Percentiles rank a stretch among this genome's conserved stretches.
These are phyloP conservation scores for Acanthurus lineatus DNA, from an alignment of 2,797 vertebrate genomes.

Conservation along the genomic window DNA sequence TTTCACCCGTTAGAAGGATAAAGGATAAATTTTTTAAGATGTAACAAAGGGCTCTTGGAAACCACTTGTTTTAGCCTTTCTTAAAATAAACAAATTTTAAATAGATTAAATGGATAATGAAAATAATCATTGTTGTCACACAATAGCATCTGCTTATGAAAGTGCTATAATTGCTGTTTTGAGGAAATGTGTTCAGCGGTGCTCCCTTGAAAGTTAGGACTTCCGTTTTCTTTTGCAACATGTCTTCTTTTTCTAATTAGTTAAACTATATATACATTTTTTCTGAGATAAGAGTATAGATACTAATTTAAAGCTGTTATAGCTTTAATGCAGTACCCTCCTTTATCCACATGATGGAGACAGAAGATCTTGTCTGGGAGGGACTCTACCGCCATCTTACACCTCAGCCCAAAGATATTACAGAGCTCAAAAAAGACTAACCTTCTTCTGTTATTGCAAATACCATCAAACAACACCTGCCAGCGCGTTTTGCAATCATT, in stretches of 20 bases:
- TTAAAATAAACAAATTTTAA: background rate
- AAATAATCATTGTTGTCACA: background rate
- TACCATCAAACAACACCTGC: conserved; percentile 3
- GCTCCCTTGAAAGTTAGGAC: background rate
- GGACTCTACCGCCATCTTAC: conserved; percentile 62
- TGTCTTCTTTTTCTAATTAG: background rate
- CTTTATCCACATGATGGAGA: conserved; percentile 79
- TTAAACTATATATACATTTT: background rate
- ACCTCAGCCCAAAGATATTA: conserved; percentile 40
- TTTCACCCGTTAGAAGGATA: background rate
- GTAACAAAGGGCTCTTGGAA: background rate
- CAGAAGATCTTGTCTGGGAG: conserved; percentile 70
- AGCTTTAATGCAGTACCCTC: conserved; percentile 63
- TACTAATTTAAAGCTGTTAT: rapidly evolving
- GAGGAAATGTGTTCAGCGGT: background rate
- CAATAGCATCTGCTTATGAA: background rate
- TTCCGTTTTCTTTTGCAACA: background rate
- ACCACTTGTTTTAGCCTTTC: background rate
- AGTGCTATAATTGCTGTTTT: background rate
- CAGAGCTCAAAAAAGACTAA: conserved; percentile 33
- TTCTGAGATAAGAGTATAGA: background rate
- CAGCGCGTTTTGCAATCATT: conserved; percentile 10
- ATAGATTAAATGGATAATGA: background rate
- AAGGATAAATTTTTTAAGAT: background rate
- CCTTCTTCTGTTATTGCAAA: conserved; percentile 40